Conservation (phyloP, 2,113 vertebrate genomes). For the Macroglossus sobrinus region DNA sequence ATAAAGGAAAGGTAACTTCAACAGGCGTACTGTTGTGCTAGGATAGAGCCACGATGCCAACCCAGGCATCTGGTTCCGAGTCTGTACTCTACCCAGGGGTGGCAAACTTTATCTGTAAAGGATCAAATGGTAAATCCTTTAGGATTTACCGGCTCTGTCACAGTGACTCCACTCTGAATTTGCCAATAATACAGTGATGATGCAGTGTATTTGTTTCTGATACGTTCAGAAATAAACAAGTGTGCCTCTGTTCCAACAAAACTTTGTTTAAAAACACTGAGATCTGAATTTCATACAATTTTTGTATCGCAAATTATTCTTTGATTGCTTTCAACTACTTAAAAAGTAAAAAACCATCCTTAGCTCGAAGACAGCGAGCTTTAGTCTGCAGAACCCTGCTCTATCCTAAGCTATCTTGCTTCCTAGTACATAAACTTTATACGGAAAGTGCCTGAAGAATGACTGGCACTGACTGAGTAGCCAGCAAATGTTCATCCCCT, state of each 20-base stretch:
- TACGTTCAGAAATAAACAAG: background rate
- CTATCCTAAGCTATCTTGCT: background rate
- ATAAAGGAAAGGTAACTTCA: background rate
- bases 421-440: background rate
- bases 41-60: background rate
- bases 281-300: background rate
- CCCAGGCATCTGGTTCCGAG: background rate
- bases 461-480: background rate
- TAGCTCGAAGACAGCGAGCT: background rate
- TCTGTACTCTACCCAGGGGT: background rate
- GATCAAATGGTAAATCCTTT: background rate
- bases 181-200: background rate
- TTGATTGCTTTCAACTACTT: background rate
- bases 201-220: too few relatives aligned
- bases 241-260: background rate
- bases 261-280: background rate
- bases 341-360: background rate
- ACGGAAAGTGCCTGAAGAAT: background rate
- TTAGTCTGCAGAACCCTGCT: background rate
- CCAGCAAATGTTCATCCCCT: background rate
- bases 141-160: background rate
- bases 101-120: background rate
- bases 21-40: background rate
- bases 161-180: background rate
- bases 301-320: background rate